Evolutionary conservation across 2,797 vertebrate species (phyloP).

Genomic region (Basileuterus tristriatus): DNA sequence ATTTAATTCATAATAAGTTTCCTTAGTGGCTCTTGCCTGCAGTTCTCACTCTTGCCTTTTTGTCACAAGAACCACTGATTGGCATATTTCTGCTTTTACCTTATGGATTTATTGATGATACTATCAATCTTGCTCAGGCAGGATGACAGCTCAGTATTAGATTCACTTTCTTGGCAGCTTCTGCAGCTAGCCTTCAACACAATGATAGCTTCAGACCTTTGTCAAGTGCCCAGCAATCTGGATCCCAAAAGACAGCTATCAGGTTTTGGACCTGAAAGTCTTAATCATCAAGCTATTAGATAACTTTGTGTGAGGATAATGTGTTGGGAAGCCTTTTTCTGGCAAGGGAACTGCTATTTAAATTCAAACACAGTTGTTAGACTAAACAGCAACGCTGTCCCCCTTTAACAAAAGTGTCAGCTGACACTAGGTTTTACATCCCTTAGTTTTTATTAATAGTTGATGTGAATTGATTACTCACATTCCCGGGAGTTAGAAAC

Average conservation of each 20-base stretch:
- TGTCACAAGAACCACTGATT: slow-evolving; percentile 27
- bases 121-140: slow-evolving; percentile 64
- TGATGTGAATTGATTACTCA: not conserved
- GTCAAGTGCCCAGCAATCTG: not conserved
- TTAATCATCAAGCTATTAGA: not conserved
- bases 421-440: not conserved
- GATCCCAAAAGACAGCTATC: not conserved
- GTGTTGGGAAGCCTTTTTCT: not conserved
- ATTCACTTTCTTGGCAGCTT: slow-evolving; percentile 21
- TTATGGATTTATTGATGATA: slow-evolving; percentile 66
- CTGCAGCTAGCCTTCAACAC: slow-evolving; percentile 17
- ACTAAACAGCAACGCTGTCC: not conserved
- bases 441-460: not conserved
- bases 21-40: slow-evolving; percentile 37
- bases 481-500: not conserved
- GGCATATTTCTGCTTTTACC: slow-evolving; percentile 52
- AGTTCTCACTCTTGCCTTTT: slow-evolving; percentile 29
- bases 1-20: slow-evolving; percentile 38
- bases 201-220: not conserved
- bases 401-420: not conserved
- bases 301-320: not conserved
- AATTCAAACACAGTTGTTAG: not conserved
- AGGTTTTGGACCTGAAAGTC: not conserved
- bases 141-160: slow-evolving; percentile 56
- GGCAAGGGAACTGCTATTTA: not conserved